Conservation (phyloP, 2,797 vertebrate genomes). For the Xerus rutilus region DNA sequence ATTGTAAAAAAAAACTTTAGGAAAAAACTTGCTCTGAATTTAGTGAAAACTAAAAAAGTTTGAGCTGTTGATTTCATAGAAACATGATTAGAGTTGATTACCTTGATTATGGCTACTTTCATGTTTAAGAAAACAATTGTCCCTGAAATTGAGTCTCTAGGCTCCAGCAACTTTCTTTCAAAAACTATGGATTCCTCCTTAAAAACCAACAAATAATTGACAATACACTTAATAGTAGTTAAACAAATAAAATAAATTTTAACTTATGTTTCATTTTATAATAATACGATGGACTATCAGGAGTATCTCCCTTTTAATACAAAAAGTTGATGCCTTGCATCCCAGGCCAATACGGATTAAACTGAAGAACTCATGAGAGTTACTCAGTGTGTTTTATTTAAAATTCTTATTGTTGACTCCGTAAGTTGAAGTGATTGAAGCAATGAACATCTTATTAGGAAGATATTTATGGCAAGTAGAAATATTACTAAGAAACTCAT, state of each 20-base stretch:
- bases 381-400: constrained; percentile 44
- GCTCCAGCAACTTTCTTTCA: neutral
- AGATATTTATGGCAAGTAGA: neutral
- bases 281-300: neutral
- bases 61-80: neutral
- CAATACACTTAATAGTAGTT: neutral
- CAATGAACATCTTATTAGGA: neutral
- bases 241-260: neutral
- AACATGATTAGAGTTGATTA: neutral
- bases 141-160: neutral
- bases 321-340: constrained; percentile 8
- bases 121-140: neutral
- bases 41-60: neutral
- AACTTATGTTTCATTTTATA: neutral
- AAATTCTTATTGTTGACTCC: neutral
- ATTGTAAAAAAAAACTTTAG: neutral
- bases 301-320: neutral
- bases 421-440: neutral
- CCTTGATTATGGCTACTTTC: neutral
- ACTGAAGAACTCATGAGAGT: constrained; percentile 1
- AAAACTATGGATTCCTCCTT: neutral
- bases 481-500: neutral
- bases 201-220: constrained; percentile 22
- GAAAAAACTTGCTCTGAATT: constrained; percentile 1
- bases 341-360: neutral